Percentiles rank a stretch among this genome's conserved stretches.
phyloP scores from a whole-genome alignment of 1,140 invertebrate genomes.

The Temnothorax curvispinosus region DNA sequence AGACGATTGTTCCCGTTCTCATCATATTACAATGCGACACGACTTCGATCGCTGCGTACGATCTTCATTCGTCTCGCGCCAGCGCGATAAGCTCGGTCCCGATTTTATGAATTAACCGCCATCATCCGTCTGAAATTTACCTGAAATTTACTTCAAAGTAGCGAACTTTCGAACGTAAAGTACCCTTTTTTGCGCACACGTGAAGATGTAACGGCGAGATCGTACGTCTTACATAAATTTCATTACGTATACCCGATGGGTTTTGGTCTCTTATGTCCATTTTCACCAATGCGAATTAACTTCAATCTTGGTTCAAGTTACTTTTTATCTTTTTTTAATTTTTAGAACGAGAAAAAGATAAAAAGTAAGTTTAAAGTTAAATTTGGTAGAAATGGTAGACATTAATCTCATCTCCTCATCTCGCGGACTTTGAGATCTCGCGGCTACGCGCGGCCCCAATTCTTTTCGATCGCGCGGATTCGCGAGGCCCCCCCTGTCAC shows the following conservation, averaged over 20 bases:
- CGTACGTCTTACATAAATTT: not conserved
- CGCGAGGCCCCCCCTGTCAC: too few species aligned
- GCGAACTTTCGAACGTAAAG: not conserved
- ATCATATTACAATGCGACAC: slow-evolving; percentile 37
- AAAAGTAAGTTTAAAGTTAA: too few species aligned
- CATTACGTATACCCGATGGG: not conserved
- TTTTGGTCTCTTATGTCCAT: not conserved
- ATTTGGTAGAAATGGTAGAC: too few species aligned
- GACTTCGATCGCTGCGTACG: not conserved
- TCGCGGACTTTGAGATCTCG: not conserved
- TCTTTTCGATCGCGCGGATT: not conserved
- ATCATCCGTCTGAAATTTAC: not conserved
- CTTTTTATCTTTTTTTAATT: too few species aligned
- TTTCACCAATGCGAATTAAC: too few species aligned
- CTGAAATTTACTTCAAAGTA: too few species aligned
- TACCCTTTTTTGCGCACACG: not conserved
- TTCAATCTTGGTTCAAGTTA: too few species aligned
- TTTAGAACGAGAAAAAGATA: too few species aligned
- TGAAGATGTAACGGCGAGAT: not conserved
- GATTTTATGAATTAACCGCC: not conserved
- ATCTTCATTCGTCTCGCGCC: slow-evolving; percentile 4
- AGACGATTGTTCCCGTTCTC: slow-evolving; percentile 65
- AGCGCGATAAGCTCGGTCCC: not conserved
- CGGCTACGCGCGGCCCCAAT: not conserved
- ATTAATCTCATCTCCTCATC: not conserved